phyloP scores from a whole-genome alignment of 2,888 invertebrate genomes.

The Eupeodes latifasciatus region DNA sequence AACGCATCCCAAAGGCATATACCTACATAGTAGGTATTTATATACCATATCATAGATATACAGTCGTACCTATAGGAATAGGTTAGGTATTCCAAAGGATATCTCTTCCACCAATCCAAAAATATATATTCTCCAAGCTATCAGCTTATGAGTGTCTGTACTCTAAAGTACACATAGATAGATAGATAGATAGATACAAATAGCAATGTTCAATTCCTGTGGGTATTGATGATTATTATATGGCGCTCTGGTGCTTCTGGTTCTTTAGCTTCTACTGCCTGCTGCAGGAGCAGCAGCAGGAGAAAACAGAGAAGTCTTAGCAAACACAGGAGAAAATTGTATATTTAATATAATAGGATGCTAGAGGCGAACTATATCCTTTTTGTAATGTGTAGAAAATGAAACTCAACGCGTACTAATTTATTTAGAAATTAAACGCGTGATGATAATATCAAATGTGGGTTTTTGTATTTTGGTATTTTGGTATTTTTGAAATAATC shows the following conservation, averaged over 20 bases:
- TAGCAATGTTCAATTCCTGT: slow-evolving; percentile 30
- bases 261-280: no score
- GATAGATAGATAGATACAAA: not conserved
- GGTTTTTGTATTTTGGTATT: not conserved
- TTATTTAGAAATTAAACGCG: slow-evolving; percentile 62
- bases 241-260: no score
- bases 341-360: slow-evolving; percentile 50
- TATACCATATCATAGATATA: no score
- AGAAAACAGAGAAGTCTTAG: not conserved
- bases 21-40: not conserved
- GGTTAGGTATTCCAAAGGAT: not conserved
- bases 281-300: not conserved
- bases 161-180: not conserved
- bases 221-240: slow-evolving; percentile 11
- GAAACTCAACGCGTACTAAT: slow-evolving; percentile 62
- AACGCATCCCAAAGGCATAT: slow-evolving; percentile 50
- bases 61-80: no score
- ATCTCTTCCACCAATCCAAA: slow-evolving; percentile 22
- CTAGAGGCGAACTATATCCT: slow-evolving; percentile 53
- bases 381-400: slow-evolving; percentile 60
- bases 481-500: not conserved
- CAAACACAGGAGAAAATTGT: slow-evolving; percentile 56
- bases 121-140: not conserved
- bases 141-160: no score
- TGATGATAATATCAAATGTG: slow-evolving; percentile 42